Percentiles rank a stretch among this genome's conserved stretches.
Evolutionary conservation across 1,140 invertebrate species (phyloP).

Genomic region (Diploscapter pachys): DNA sequence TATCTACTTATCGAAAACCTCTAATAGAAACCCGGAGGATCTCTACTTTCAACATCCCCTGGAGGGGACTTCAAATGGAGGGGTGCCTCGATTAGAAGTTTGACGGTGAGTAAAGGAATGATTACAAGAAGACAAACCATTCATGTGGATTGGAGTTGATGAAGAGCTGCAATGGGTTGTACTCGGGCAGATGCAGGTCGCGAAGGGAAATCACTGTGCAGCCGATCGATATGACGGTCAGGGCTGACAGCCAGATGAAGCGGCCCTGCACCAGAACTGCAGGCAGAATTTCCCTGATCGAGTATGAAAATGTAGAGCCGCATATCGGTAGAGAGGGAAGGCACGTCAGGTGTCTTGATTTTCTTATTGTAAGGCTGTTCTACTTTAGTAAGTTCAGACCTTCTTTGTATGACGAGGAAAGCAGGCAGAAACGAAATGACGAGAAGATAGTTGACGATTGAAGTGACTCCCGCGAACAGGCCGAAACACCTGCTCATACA

Average conservation of each 20-base stretch:
- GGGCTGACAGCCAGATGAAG: constrained; percentile 45
- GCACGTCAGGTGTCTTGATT: constrained; percentile 19
- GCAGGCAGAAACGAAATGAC: constrained; percentile 54
- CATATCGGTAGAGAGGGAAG: constrained; percentile 12
- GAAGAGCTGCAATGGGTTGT: constrained; percentile 58
- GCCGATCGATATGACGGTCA: constrained; percentile 36
- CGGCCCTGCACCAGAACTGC: constrained; percentile 42
- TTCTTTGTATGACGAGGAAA: constrained; percentile 47
- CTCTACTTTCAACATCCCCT: too few relatives aligned
- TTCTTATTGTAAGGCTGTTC: neutral
- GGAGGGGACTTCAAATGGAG: too few relatives aligned
- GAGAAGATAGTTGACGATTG: constrained; percentile 55
- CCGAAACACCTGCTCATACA: constrained; percentile 49
- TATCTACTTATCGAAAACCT: too few relatives aligned
- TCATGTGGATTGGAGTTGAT: constrained; percentile 46
- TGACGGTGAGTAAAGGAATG: too few relatives aligned
- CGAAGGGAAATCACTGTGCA: constrained; percentile 36
- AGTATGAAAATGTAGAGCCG: neutral
- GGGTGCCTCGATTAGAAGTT: too few relatives aligned
- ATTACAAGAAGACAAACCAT: constrained; percentile 28
- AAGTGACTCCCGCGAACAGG: constrained; percentile 54
- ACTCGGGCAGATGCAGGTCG: constrained; percentile 50
- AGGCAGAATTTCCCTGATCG: constrained; percentile 27
- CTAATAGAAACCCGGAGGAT: too few relatives aligned
- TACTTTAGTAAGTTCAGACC: constrained; percentile 35